Base-by-base conservation (phyloP, 2,797 vertebrate species). In the Podargus strigoides region DNA sequence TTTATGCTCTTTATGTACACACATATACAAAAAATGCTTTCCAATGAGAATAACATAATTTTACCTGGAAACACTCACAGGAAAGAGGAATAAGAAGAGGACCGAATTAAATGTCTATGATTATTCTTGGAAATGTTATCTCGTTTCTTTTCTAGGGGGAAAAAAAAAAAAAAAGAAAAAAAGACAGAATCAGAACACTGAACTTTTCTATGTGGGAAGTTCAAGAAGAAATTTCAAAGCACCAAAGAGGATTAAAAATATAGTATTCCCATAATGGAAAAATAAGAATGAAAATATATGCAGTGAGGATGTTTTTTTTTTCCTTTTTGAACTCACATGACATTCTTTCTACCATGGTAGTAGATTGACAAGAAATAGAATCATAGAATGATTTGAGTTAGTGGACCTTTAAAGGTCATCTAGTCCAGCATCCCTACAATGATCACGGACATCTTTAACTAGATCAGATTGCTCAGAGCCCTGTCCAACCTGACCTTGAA, bases 171-270 rank as follows among this genome's bases (percentile, higher is more conserved):
- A 34, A 9, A 36, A 30, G 44, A 46, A 12, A 6, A 18, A 2
- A 2, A 17, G 5, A 34, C 4, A 37, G 1, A 1, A 59, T 19
- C 19, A 28, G 9, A 76, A 53, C 4, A 53, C 3, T 9, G 11
- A 85, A 9, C 9, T 72, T n/a, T 34, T 81, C 15, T 12, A 19
- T 14, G 4, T 50, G 7, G 21, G 28, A 85, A 42, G 24, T 39
- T 87, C 23, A 79, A 79, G 21, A 78, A 59, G 8, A 50, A 78
- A n/a, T 56, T 90, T 89, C 12, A 10, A 68, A 52, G 5, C 39
- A 72, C 7, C 5, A 47, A 81, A 79, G 46, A 2, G 2, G 14
- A 60, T 55, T 79, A 62, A 85, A 82, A 87, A 7, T 1, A 39
- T 28, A 72, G 1, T 10, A 81, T 59, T 74, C 6, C 3, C 30